phyloP scores from a whole-genome alignment of 2,113 vertebrate genomes.

The Halichoerus grypus region DNA sequence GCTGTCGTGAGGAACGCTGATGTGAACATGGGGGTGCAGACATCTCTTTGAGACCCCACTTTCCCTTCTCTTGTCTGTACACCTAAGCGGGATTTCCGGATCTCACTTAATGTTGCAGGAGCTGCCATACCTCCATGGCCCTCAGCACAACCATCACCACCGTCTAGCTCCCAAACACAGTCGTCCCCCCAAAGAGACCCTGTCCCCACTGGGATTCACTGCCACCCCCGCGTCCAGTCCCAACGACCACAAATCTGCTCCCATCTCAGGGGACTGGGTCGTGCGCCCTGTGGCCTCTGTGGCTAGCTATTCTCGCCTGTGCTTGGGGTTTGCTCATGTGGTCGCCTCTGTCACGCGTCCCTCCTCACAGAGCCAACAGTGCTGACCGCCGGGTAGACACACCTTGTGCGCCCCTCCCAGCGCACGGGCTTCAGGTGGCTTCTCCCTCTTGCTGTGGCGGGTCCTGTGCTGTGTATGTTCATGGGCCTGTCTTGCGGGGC shows the following conservation, averaged over 20 bases:
- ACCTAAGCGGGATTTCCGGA: not conserved
- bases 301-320: not conserved
- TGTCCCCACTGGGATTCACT: not conserved
- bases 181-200: not conserved
- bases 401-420: not conserved
- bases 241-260: not conserved
- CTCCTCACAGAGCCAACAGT: not conserved
- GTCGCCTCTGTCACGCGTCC: not conserved
- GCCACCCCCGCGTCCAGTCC: not conserved
- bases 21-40: fast-evolving
- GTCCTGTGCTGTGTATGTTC: not conserved
- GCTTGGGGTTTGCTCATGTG: not conserved
- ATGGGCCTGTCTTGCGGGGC: not conserved
- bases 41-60: not conserved
- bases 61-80: fast-evolving
- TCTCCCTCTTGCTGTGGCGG: not conserved
- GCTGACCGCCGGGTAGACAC: not conserved
- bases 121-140: not conserved
- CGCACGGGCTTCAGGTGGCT: fast-evolving
- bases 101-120: not conserved
- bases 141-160: not conserved
- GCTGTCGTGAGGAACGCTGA: fast-evolving
- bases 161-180: not conserved
- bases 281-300: not conserved
- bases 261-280: not conserved